phyloP scores from a whole-genome alignment of 2,888 invertebrate species.

The Lissocephala sabroskyi region DNA sequence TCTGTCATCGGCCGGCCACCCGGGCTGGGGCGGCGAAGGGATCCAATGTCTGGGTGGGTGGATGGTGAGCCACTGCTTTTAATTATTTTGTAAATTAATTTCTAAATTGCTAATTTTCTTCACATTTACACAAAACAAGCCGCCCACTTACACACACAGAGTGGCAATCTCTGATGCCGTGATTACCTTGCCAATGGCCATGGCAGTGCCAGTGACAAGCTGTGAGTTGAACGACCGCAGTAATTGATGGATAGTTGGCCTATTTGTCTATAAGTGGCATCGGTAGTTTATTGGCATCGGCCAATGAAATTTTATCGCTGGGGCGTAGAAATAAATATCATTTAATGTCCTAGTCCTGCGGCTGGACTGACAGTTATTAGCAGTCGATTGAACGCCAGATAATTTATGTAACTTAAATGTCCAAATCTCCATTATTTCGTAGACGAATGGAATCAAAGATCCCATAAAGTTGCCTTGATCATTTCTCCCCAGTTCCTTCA shows the following conservation, averaged over 20 bases:
- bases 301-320: too few relatives aligned
- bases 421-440: too few relatives aligned
- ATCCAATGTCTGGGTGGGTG: constrained; percentile 13
- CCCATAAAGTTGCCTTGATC: too few relatives aligned
- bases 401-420: too few relatives aligned
- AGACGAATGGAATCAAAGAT: too few relatives aligned
- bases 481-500: too few relatives aligned
- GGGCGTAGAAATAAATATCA: too few relatives aligned
- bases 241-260: constrained; percentile 35
- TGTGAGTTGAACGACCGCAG: constrained; percentile 29
- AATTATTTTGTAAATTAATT: constrained; percentile 66
- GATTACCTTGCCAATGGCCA: background rate
- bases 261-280: constrained; percentile 22
- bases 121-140: constrained; percentile 39
- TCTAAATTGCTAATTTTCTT: constrained; percentile 62
- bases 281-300: background rate
- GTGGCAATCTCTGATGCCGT: background rate
- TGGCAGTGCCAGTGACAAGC: constrained; percentile 38
- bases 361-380: too few relatives aligned
- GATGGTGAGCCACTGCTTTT: constrained; percentile 38
- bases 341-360: too few relatives aligned
- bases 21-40: constrained; percentile 3
- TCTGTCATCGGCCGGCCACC: constrained; percentile 8
- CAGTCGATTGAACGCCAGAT: too few relatives aligned
- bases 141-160: too few relatives aligned